Conservation (phyloP, 2,113 vertebrate species). For the Haplotaxodon microlepis region DNA sequence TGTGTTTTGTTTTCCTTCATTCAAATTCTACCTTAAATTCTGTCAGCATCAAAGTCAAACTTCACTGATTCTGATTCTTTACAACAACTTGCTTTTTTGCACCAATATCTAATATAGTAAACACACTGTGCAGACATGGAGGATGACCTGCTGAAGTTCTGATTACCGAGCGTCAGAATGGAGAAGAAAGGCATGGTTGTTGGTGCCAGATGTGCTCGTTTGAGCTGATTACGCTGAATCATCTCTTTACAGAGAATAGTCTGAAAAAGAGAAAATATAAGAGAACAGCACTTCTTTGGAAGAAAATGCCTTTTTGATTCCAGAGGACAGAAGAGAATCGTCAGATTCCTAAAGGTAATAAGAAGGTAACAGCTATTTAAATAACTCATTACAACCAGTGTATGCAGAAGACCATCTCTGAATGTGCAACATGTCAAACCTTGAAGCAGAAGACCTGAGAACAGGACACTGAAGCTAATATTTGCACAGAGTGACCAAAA, state of each 20-base stretch:
- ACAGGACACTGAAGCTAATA: not conserved
- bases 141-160: not conserved
- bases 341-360: not conserved
- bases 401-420: not conserved
- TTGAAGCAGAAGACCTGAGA: not conserved
- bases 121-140: not conserved
- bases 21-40: not conserved
- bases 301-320: not conserved
- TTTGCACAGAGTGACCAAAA: not conserved
- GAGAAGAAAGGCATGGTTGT: not conserved
- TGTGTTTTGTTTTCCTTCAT: not conserved
- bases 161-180: not conserved
- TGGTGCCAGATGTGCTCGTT: not conserved
- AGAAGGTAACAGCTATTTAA: not conserved
- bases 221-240: rapidly evolving
- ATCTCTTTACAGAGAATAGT: not conserved
- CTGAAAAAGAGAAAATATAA: not conserved
- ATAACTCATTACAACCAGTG: not conserved
- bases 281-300: not conserved
- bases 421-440: not conserved
- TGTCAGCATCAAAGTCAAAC: not conserved
- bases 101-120: not conserved
- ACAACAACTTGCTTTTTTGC: not conserved
- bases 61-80: not conserved
- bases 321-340: not conserved